Conservation (phyloP, 1,140 invertebrate species). For the Archivesica marissinica region DNA sequence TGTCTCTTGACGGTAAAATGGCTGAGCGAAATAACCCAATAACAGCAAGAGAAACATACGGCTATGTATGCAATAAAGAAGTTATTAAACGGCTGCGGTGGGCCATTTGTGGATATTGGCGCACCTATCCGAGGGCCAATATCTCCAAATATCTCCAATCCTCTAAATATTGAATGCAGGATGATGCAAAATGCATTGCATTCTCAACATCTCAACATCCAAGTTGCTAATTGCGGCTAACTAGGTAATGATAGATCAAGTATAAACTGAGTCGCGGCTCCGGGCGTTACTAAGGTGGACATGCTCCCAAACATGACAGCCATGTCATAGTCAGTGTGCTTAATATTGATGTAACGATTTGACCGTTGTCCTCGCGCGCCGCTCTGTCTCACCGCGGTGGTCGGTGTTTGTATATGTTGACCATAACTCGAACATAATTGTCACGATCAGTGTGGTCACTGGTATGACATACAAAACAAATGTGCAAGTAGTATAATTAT, state of each 20-base stretch:
- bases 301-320: slow-evolving; percentile 33
- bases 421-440: slow-evolving; percentile 34
- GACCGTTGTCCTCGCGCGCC: slow-evolving; percentile 23
- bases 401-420: background rate
- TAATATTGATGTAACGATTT: slow-evolving; percentile 25
- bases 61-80: no score
- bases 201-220: background rate
- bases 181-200: no score
- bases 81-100: no score
- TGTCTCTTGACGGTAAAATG: no score
- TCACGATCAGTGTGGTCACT: slow-evolving; percentile 30
- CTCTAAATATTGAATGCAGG: no score
- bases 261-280: background rate
- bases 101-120: no score
- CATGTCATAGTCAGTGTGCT: slow-evolving; percentile 1
- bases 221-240: background rate
- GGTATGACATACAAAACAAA: slow-evolving; percentile 11
- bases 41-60: no score
- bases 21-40: no score
- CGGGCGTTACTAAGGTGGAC: slow-evolving; percentile 51
- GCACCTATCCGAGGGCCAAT: no score
- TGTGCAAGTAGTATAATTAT: slow-evolving; percentile 6
- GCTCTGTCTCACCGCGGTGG: slow-evolving; percentile 30
- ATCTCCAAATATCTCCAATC: no score
- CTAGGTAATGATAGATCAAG: slow-evolving; percentile 7